Conservation (phyloP, 2,888 invertebrate genomes). For the Dynastes tityus region DNA sequence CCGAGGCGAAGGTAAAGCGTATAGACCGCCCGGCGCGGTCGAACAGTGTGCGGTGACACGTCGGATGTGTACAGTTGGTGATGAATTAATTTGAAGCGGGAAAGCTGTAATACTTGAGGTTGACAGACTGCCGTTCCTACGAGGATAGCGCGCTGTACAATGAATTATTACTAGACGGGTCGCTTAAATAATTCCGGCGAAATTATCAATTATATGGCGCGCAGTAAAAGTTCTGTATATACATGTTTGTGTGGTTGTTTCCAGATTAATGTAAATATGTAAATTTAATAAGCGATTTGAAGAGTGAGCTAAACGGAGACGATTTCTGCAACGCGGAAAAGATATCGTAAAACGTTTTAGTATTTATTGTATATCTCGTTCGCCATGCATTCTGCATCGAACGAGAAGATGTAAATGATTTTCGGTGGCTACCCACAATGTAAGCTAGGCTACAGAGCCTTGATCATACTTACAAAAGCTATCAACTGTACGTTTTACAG, state of each 20-base stretch:
- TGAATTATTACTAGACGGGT: slow-evolving; percentile 33
- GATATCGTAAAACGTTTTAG: not conserved
- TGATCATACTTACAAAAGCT: too few relatives aligned
- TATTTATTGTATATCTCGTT: not conserved
- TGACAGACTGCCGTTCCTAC: slow-evolving; percentile 29
- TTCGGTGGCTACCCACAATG: not conserved
- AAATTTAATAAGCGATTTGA: not conserved
- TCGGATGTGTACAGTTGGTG: slow-evolving; percentile 39
- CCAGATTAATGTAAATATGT: slow-evolving; percentile 21
- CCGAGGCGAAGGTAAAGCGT: slow-evolving; percentile 3
- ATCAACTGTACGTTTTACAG: too few relatives aligned
- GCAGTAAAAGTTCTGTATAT: not conserved
- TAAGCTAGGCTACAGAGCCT: not conserved
- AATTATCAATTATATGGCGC: slow-evolving; percentile 26
- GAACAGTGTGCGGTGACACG: slow-evolving; percentile 37
- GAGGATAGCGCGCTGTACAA: not conserved
- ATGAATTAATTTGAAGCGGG: slow-evolving; percentile 46
- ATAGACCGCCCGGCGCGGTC: slow-evolving; percentile 12
- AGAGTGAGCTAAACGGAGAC: not conserved
- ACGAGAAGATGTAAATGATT: not conserved
- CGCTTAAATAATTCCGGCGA: slow-evolving; percentile 8
- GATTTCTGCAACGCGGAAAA: not conserved
- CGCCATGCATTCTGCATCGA: not conserved
- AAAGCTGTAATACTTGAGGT: slow-evolving; percentile 39
- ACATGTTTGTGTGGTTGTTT: not conserved